A percentile compares a stretch with the other conserved stretches of the same genome.
phyloP scores from a whole-genome alignment of 2,888 invertebrate species.

The Papilio demoleus region DNA sequence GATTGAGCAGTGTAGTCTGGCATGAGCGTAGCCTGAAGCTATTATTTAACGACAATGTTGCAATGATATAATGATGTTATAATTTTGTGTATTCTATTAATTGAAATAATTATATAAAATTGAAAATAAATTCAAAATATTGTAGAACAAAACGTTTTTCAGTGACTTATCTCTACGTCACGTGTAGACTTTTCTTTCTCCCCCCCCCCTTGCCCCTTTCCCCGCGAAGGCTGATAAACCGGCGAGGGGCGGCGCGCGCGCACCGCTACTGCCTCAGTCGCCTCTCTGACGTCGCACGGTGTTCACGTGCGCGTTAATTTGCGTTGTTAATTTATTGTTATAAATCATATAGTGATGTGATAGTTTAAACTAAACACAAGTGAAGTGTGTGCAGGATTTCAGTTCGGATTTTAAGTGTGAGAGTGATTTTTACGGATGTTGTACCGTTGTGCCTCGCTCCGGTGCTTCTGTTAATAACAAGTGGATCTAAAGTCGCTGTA shows the following conservation, averaged over 20 bases:
- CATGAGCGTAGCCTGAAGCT: too few species aligned
- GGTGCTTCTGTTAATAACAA: constrained; percentile 77
- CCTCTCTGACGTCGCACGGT: constrained; percentile 57
- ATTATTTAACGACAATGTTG: too few species aligned
- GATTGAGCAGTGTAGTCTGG: too few species aligned
- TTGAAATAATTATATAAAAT: background rate
- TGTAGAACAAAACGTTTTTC: constrained; percentile 54
- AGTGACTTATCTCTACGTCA: constrained; percentile 66
- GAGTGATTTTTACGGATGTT: constrained; percentile 57
- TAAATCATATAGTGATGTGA: constrained; percentile 46
- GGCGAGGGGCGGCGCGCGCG: constrained; percentile 71
- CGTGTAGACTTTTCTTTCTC: constrained; percentile 75
- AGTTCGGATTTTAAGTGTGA: constrained; percentile 53
- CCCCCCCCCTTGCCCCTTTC: constrained; percentile 62
- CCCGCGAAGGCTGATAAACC: constrained; percentile 78
- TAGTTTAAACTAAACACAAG: constrained; percentile 40
- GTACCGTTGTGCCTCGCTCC: constrained; percentile 78
- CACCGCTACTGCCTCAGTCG: constrained; percentile 72
- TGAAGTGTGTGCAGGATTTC: constrained; percentile 53
- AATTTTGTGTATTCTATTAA: too few species aligned
- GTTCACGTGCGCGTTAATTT: constrained; percentile 52
- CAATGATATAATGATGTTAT: too few species aligned
- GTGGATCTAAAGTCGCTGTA: constrained; percentile 73
- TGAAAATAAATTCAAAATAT: constrained; percentile 30
- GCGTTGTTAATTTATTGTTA: constrained; percentile 22